phyloP scores from a whole-genome alignment of 2,113 vertebrate species.

The Petrocephalus zakoni region DNA sequence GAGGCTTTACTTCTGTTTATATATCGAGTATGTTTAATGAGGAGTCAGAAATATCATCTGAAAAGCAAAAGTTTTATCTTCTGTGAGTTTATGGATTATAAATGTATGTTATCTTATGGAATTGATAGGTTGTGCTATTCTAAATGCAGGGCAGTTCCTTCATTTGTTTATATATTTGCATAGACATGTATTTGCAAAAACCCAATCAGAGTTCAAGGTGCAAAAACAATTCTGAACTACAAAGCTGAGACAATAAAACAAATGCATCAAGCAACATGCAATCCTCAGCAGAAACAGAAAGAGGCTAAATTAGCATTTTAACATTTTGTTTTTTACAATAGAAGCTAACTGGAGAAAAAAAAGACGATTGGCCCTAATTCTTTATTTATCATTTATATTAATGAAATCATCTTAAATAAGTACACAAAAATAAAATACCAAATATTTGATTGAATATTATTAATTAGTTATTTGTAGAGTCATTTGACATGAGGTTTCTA shows the following conservation, averaged over 20 bases:
- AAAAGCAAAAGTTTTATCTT: slow-evolving; percentile 56
- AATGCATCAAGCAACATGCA: slow-evolving; percentile 40
- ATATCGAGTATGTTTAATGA: slow-evolving; percentile 48
- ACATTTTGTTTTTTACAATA: background rate
- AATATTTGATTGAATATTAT: background rate
- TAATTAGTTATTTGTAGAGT: background rate
- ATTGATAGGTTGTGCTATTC: slow-evolving; percentile 33
- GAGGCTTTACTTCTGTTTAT: background rate
- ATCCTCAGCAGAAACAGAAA: background rate
- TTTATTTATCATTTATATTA: background rate
- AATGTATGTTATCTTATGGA: slow-evolving; percentile 46
- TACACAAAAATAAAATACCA: background rate
- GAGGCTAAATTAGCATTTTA: background rate
- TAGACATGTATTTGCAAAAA: slow-evolving; percentile 64
- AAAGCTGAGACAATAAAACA: slow-evolving; percentile 57
- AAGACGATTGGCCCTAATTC: background rate
- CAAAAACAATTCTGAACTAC: slow-evolving; percentile 55
- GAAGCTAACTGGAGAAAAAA: background rate
- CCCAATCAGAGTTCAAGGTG: slow-evolving; percentile 66
- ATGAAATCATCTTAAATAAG: background rate
- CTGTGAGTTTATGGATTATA: slow-evolving; percentile 62
- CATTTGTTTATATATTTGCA: slow-evolving; percentile 63
- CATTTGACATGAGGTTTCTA: background rate
- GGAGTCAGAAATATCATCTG: slow-evolving; percentile 62
- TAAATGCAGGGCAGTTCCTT: slow-evolving; percentile 54